These are phyloP conservation scores for Taenioides sp. DNA, from an alignment of 2,797 vertebrate genomes.

Conservation along the genomic window DNA sequence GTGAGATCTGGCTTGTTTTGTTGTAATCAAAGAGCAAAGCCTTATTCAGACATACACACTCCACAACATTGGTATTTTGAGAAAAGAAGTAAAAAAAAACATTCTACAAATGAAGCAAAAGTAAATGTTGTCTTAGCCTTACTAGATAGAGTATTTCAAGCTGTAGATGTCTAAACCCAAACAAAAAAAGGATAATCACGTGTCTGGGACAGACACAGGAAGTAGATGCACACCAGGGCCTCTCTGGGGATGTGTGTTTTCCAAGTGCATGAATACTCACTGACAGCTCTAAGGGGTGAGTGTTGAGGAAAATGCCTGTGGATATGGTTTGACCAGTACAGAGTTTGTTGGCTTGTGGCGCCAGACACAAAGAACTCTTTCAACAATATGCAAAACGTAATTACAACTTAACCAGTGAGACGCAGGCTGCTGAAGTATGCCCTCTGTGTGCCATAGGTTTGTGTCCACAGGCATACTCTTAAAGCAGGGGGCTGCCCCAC, in stretches of 20 bases:
- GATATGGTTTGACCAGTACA: background rate
- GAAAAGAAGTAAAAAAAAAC: background rate
- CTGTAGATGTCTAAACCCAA: background rate
- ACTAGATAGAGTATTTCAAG: background rate
- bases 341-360: background rate
- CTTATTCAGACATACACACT: background rate
- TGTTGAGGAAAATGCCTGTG: slow-evolving; percentile 1
- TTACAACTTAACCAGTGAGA: background rate
- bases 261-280: background rate
- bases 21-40: background rate
- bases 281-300: background rate
- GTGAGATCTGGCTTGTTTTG: background rate
- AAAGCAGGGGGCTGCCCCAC: slow-evolving; percentile 14
- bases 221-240: slow-evolving; percentile 25
- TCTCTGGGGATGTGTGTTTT: slow-evolving; percentile 21
- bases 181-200: slow-evolving; percentile 9
- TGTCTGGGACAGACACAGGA: slow-evolving; percentile 41
- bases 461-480: slow-evolving; percentile 2
- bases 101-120: background rate
- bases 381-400: slow-evolving; percentile 1
- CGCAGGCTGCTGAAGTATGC: background rate
- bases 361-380: background rate
- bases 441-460: slow-evolving; percentile 8
- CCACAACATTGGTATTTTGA: too few species aligned
- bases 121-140: background rate